phyloP scores from a whole-genome alignment of 2,113 vertebrate genomes.

The Gymnorhina tibicen region DNA sequence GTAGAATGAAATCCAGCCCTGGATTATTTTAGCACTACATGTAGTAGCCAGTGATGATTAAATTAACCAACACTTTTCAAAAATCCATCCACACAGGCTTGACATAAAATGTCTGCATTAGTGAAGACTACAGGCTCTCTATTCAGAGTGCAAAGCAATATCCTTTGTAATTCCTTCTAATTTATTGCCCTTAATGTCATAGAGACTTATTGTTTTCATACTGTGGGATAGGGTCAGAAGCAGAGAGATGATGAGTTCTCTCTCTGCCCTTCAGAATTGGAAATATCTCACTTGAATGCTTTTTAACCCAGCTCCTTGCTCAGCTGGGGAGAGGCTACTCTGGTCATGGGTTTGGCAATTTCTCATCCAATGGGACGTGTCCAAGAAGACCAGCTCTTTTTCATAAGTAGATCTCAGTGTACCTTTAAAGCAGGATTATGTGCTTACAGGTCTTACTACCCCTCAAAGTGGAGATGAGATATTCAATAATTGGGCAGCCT shows the following conservation, averaged over 20 bases:
- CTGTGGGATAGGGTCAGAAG: not conserved
- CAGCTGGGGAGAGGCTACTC: not conserved
- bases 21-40: not conserved
- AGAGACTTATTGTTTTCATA: not conserved
- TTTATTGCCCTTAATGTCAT: not conserved
- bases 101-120: not conserved
- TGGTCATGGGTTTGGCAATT: not conserved
- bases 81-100: not conserved
- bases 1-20: not conserved
- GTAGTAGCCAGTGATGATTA: not conserved
- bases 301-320: not conserved
- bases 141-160: not conserved
- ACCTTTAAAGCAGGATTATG: not conserved
- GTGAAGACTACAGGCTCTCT: not conserved
- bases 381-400: not conserved
- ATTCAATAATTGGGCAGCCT: not conserved
- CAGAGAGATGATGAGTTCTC: not conserved
- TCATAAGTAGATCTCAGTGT: not conserved
- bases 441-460: not conserved
- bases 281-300: not conserved
- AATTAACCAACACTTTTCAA: not conserved
- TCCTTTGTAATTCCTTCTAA: not conserved
- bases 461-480: not conserved
- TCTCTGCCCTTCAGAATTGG: not conserved
- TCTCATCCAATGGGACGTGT: not conserved